These are phyloP conservation scores for Mastigias papua DNA, from an alignment of 30 jellyfish, hydroid and myxozoan species.

Conservation along the genomic window DNA sequence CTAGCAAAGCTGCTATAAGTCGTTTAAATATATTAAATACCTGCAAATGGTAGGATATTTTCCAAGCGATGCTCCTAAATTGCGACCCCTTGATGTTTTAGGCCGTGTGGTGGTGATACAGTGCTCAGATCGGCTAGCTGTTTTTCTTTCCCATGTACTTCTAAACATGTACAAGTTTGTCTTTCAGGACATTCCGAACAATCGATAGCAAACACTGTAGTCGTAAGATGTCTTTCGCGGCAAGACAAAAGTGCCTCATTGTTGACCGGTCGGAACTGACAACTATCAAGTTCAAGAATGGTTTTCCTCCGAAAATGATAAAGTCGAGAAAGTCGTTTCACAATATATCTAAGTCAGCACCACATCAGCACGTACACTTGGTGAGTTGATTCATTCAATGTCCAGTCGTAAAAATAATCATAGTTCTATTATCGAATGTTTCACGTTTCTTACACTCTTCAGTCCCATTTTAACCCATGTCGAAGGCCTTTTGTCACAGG, in stretches of 20 bases:
- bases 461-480: no score
- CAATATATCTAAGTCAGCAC: neutral
- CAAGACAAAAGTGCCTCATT: constrained; percentile 30
- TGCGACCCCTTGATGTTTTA: neutral
- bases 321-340: constrained; percentile 42
- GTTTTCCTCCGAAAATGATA: constrained; percentile 76
- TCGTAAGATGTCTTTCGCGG: constrained; percentile 39
- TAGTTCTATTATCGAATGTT: no score
- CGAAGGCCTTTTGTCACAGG: no score
- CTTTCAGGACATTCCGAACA: neutral
- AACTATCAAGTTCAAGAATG: constrained; percentile 68
- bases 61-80: neutral
- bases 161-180: neutral
- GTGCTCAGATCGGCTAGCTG: neutral
- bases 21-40: no score
- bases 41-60: neutral
- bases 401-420: no score
- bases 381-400: neutral
- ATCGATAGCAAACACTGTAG: neutral
- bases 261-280: constrained; percentile 57
- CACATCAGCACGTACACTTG: constrained; percentile 2
- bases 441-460: no score
- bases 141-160: neutral
- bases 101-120: neutral
- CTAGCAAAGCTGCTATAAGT: neutral